Evolutionary conservation across 2,888 invertebrate genomes (phyloP).

Genomic region (Cybosia mesomella): DNA sequence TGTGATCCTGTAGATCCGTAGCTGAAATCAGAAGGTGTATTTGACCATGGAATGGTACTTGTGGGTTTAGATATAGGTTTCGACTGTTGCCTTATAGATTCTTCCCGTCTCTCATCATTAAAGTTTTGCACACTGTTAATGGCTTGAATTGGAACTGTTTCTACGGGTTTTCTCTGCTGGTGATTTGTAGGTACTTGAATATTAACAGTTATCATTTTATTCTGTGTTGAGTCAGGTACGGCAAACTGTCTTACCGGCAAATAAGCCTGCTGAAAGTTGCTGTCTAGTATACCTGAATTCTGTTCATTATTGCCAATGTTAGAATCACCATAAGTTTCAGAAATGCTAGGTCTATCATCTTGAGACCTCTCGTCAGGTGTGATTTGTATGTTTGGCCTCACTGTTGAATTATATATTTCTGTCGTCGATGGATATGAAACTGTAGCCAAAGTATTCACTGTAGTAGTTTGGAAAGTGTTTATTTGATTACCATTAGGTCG

Average conservation of each 20-base stretch:
- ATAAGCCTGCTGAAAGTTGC: not conserved
- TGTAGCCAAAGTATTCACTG: not conserved
- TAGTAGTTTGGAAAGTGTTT: conserved; percentile 7
- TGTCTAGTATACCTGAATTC: not conserved
- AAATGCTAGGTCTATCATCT: not conserved
- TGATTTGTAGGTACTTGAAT: not conserved
- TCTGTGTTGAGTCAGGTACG: not conserved
- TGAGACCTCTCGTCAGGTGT: conserved; percentile 3
- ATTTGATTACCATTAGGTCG: conserved; percentile 9
- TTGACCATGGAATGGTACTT: conserved; percentile 6
- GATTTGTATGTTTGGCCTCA: not conserved
- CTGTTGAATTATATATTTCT: not conserved
- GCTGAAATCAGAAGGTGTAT: not conserved
- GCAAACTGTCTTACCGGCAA: not conserved
- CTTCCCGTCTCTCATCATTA: not conserved
- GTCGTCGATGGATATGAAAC: conserved; percentile 1
- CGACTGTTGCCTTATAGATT: not conserved
- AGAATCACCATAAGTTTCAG: conserved; percentile 9
- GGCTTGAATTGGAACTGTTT: not conserved
- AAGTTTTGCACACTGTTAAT: not conserved
- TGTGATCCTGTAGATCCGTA: not conserved
- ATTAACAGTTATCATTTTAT: not conserved
- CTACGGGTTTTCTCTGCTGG: not conserved
- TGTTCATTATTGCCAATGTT: not conserved
- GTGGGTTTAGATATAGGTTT: not conserved